Evolutionary conservation across 1,140 invertebrate species (phyloP).

Genomic region (Cyrtorhinus lividipennis): DNA sequence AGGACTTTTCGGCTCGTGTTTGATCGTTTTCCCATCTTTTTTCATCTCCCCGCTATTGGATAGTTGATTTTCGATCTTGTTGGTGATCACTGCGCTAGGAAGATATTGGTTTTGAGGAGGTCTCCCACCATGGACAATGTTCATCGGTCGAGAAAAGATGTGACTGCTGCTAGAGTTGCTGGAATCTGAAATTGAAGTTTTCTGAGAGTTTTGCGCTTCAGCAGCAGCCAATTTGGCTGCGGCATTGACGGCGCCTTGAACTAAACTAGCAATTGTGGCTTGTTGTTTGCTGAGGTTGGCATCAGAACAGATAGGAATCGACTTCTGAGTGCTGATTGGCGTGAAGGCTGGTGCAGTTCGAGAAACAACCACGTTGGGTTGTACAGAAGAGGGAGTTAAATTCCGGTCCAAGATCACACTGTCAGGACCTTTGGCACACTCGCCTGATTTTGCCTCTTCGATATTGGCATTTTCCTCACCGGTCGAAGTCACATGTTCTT

Average conservation of each 20-base stretch:
- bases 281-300: constrained; percentile 19
- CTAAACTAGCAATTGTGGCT: constrained; percentile 25
- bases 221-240: constrained; percentile 23
- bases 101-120: neutral
- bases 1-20: neutral
- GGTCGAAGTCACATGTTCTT: constrained; percentile 27
- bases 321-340: constrained; percentile 19
- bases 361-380: constrained; percentile 19
- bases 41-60: neutral
- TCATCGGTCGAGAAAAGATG: neutral
- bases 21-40: constrained; percentile 13
- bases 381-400: constrained; percentile 6
- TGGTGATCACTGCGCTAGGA: neutral
- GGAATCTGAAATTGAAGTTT: neutral
- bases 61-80: constrained; percentile 10
- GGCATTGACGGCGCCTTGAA: constrained; percentile 27
- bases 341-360: constrained; percentile 17
- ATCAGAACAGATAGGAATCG: constrained; percentile 17
- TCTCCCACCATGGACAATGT: neutral
- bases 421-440: neutral
- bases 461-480: neutral
- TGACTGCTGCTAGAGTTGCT: neutral
- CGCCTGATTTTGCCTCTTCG: neutral
- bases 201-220: constrained; percentile 19
- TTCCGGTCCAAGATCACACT: neutral